phyloP scores from a whole-genome alignment of 1,140 invertebrate genomes.

The Listronotus oregonensis region DNA sequence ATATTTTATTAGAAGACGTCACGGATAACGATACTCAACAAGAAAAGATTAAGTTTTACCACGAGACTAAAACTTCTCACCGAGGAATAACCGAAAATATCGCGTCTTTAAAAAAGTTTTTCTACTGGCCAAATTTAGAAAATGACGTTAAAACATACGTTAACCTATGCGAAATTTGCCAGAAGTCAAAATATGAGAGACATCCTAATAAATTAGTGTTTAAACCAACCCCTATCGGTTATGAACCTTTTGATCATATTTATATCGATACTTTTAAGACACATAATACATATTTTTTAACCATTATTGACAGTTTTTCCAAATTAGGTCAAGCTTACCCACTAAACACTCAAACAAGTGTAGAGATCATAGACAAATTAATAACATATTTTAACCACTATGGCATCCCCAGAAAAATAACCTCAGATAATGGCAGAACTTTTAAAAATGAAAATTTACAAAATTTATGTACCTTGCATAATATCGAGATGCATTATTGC shows the following conservation, averaged over 20 bases:
- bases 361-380: no score
- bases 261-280: conserved; percentile 3
- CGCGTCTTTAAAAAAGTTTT: conserved; percentile 46
- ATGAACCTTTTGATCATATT: conserved; percentile 46
- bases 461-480: no score
- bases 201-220: conserved; percentile 43
- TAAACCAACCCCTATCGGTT: conserved; percentile 41
- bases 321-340: no score
- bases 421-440: no score
- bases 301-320: no score
- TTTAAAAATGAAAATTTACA: no score
- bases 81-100: conserved; percentile 51
- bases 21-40: conserved; percentile 12
- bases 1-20: not conserved
- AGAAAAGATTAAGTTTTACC: conserved; percentile 46
- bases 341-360: no score
- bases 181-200: conserved; percentile 48
- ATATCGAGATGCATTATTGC: no score
- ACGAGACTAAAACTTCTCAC: conserved; percentile 49
- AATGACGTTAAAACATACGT: conserved; percentile 40
- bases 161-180: conserved; percentile 44
- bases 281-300: no score
- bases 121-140: conserved; percentile 52
- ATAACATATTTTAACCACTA: no score
- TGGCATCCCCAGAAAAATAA: no score